Evolutionary conservation across 2,113 vertebrate species (phyloP).

Genomic region (Python bivittatus): DNA sequence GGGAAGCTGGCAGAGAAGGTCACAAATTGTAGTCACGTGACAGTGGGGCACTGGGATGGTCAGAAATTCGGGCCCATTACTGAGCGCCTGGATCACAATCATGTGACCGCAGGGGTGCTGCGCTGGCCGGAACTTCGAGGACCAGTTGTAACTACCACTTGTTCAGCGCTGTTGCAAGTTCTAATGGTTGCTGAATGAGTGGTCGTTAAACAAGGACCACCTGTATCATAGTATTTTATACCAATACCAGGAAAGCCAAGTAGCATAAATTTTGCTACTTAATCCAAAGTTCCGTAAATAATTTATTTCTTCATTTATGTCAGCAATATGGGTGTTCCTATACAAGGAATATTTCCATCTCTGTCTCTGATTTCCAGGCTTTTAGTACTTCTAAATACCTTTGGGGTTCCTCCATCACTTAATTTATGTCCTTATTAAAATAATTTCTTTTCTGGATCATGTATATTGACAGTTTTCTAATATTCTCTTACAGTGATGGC

Average conservation of each 20-base stretch:
- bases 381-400: background rate
- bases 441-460: background rate
- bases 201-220: background rate
- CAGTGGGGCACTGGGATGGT: background rate
- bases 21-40: background rate
- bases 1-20: background rate
- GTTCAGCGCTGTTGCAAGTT: background rate
- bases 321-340: background rate
- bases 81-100: background rate
- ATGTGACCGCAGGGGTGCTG: background rate
- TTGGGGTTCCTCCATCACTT: background rate
- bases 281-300: background rate
- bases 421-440: background rate
- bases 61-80: background rate
- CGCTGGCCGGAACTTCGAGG: background rate
- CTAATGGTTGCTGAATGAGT: background rate
- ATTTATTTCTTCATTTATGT: background rate
- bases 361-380: background rate
- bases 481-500: conserved; percentile 81
- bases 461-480: conserved; percentile 27
- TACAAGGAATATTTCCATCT: background rate
- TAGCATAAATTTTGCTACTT: background rate
- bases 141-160: background rate
- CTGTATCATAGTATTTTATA: background rate
- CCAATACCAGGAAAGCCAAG: background rate